A percentile compares a stretch with the other conserved stretches of the same genome.
Conservation (phyloP, 2,888 invertebrate species). For the Netelia inedita region DNA sequence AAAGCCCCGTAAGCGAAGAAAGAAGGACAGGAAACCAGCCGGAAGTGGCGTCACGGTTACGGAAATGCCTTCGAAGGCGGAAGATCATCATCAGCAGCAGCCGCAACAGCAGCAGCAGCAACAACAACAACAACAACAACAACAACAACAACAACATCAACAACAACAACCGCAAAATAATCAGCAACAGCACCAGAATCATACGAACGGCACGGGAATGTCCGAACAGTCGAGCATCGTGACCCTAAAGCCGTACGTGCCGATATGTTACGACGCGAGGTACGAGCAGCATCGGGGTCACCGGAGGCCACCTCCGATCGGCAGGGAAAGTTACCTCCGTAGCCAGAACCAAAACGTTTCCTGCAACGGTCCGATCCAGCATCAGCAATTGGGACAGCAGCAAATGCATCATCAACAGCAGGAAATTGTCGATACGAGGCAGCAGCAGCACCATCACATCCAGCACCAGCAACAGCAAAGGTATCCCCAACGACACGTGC, state of each 20-base stretch:
- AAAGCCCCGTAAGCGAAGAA: conserved; percentile 95
- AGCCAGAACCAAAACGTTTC: conserved; percentile 75
- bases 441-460: conserved; percentile 81
- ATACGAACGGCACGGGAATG: conserved; percentile 64
- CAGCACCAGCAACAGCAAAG: conserved; percentile 67
- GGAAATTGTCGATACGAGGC: conserved; percentile 86
- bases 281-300: conserved; percentile 78
- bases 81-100: conserved; percentile 73
- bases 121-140: conserved; percentile 66
- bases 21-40: conserved; percentile 93
- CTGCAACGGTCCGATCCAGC: conserved; percentile 79
- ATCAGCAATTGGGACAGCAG: conserved; percentile 73
- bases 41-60: conserved; percentile 66
- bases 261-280: conserved; percentile 82
- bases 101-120: conserved; percentile 69
- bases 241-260: conserved; percentile 85
- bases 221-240: conserved; percentile 79
- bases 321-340: conserved; percentile 78
- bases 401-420: conserved; percentile 81
- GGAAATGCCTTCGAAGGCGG: conserved; percentile 75
- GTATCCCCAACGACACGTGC: conserved; percentile 84
- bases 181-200: conserved; percentile 69
- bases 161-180: conserved; percentile 62
- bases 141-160: conserved; percentile 65
- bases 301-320: conserved; percentile 77